Evolutionary conservation across 2,888 invertebrate genomes (phyloP), one percentile per base, ranked within the genome.

Genomic region (Coleophora flavipennella): DNA sequence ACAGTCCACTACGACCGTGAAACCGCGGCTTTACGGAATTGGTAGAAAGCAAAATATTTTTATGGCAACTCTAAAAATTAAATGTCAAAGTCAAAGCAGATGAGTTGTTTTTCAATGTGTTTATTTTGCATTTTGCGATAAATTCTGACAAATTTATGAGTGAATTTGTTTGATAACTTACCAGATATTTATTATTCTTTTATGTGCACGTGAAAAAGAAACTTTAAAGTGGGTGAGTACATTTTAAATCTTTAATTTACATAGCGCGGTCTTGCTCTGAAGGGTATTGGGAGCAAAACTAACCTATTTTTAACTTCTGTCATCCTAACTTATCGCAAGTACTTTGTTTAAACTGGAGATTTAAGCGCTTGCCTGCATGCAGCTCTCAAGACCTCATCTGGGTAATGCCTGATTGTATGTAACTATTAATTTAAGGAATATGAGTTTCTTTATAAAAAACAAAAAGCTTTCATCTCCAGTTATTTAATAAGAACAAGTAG

Each of bases 281-380:
- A 43, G 41, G 20, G 6, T 20, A 6, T 20, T 20, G 20, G 28
- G 20, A 43, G 36, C 37, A 28, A 45, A 62, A 70, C 70, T 76
- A 73, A 76, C 72, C 77, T 77, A 75, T 69, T 70, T 69, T 57
- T 67, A 68, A 44, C 67, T 68, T 45, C 72, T 74, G 72, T 73
- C 70, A 71, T 46, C 45, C 49, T 47, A n/a, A n/a, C n/a, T n/a
- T n/a, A n/a, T n/a, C n/a, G n/a, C n/a, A n/a, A n/a, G n/a, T n/a
- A n/a, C n/a, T n/a, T n/a, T n/a, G n/a, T n/a, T n/a, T n/a, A n/a
- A n/a, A n/a, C n/a, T n/a, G n/a, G n/a, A n/a, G n/a, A n/a, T n/a
- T n/a, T n/a, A n/a, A n/a, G n/a, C n/a, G n/a, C 41, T 13, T 35
- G 31, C 13, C 20, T 13, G 36, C 13, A 14, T 13, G 35, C 9